Evolutionary conservation across 2,888 invertebrate genomes (phyloP), one percentile per base, ranked within the genome.

Genomic region (Aelia acuminata): DNA sequence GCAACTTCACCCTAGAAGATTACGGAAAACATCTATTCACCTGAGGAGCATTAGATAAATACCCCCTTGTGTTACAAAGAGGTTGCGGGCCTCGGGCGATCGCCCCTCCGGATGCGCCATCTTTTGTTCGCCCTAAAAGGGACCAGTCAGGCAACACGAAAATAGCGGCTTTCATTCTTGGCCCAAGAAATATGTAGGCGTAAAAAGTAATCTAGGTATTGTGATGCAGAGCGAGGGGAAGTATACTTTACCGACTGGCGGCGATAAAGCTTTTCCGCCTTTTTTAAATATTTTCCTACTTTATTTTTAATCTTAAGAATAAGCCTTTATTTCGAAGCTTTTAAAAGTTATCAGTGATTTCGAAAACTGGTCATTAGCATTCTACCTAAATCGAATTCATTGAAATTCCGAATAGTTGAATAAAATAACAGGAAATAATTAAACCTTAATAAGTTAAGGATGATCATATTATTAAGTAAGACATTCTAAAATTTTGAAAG

Each of bases 121-220:
- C 80, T 47, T 80, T 80, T 80, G 80, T 80, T 80, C 80, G 43
- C 80, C 43, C 80, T 80, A 80, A 80, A 80, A 80, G n/a, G 80
- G 80, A 80, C 80, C 80, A 35, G 35, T 43, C 35, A 47, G 80
- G 80, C 39, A 47, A 47, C 39, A 80, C 80, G n/a, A 80, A 80
- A 80, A 80, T 80, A 80, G 80, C 80, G 22, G 43, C 80, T 43
- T 80, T 80, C 80, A 80, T 80, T 47, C 80, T n/a, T 43, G 80
- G 39, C n/a, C 80, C 13, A 47, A 80, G 80, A 80, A 80, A 80
- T 80, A 80, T 80, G 80, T 80, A 47, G 43, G 43, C 43, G 43
- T 80, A 80, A 80, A 80, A 80, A 80, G 80, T 80, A 80, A 80
- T 80, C 80, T 43, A 43, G 80, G 80, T 80, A 80, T 80, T 80